Evolutionary conservation across 2,113 vertebrate species (phyloP), one percentile per base, ranked within the genome.

Genomic region (Chamaea fasciata): DNA sequence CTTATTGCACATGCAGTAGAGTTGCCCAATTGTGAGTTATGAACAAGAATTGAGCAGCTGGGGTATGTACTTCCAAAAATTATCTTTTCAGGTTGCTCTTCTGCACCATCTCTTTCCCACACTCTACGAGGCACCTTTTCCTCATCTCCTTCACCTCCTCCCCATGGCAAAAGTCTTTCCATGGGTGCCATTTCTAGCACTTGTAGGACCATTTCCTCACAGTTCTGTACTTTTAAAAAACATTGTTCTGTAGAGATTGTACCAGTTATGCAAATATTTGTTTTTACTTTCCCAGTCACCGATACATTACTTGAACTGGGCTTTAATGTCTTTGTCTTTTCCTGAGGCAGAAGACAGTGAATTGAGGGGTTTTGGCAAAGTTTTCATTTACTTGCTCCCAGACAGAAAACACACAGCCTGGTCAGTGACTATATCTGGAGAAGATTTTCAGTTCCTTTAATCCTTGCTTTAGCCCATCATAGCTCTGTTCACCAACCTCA

Each of bases 21-120:
- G 56, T 5, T 11, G 0, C 9, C 31, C n/a, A 33, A 0, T 3
- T 69, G 55, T 10, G 60, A 79, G 55, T 8, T 17, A 31, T 23
- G 37, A 46, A 16, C 13, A 42, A 53, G 64, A n/a, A 15, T 23
- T 14, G 49, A 57, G 60, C 67, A 68, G 33, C 14, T 53, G 26
- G 7, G 47, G 23, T 7, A 5, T 15, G 22, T 17, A 8, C 20
- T 69, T 42, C 37, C 27, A 52, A 87, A 83, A 74, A 10, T 20
- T 18, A 3, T 12, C 30, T 59, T 53, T 62, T 30, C 62, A 42
- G 8, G 22, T 53, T 63, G 16, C 19, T 63, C 37, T 20, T 30
- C 71, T 52, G 47, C 19, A 30, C 26, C 50, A 44, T 23, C 50
- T 52, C 53, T 22, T 60, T 49, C n/a, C 63, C 46, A 55, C 19